Percentiles rank a stretch among this genome's conserved stretches.
Conservation (phyloP, 64 coral and sea anemone genomes). For the Trachythela sp. region DNA sequence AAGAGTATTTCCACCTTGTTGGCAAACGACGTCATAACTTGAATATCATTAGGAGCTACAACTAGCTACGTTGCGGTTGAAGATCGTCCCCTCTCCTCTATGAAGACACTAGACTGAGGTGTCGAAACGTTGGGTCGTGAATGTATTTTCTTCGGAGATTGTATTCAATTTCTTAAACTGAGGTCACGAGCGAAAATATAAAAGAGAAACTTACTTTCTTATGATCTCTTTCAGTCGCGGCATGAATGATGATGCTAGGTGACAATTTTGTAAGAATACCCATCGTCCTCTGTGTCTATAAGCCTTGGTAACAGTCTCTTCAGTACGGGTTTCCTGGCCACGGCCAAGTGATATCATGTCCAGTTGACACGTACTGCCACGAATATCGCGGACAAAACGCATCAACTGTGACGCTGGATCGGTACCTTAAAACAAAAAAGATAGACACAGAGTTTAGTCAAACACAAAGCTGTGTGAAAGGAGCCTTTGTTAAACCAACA, state of each 20-base stretch:
- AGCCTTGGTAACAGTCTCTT: slow-evolving; percentile 86
- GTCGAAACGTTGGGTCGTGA: too few relatives aligned
- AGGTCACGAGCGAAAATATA: background rate
- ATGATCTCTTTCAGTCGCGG: slow-evolving; percentile 77
- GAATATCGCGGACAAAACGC: slow-evolving; percentile 72
- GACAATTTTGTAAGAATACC: slow-evolving; percentile 99
- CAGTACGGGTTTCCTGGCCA: slow-evolving; percentile 71
- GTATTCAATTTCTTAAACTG: background rate
- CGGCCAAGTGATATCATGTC: slow-evolving; percentile 96
- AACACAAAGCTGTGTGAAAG: background rate
- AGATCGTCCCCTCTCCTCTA: too few relatives aligned
- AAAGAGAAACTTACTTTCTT: slow-evolving; percentile 54
- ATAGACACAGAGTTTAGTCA: background rate
- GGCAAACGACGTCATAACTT: too few relatives aligned
- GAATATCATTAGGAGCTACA: too few relatives aligned
- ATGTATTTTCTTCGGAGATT: too few relatives aligned
- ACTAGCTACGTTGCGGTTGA: too few relatives aligned
- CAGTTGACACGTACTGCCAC: slow-evolving; percentile 72
- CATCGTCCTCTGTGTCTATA: slow-evolving; percentile 89
- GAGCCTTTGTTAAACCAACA: too few relatives aligned
- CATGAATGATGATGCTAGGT: slow-evolving; percentile 92
- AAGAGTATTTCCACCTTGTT: too few relatives aligned
- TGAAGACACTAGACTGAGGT: too few relatives aligned
- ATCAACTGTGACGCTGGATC: slow-evolving; percentile 87
- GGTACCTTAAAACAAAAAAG: slow-evolving; percentile 49